phyloP scores from a whole-genome alignment of 2,113 vertebrate genomes.

The Picathartes gymnocephalus region DNA sequence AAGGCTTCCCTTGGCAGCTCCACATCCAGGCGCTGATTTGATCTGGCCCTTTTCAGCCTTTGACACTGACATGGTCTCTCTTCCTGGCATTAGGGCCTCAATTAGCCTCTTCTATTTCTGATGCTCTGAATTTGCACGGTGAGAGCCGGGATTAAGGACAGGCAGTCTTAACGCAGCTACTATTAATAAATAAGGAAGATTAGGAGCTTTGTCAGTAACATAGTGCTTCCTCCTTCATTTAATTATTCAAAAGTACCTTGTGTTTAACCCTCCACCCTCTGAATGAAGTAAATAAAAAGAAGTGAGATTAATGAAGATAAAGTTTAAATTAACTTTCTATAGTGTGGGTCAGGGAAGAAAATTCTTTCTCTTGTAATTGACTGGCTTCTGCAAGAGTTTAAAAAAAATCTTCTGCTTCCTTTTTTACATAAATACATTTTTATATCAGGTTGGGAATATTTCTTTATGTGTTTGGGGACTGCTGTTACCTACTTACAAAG shows the following conservation, averaged over 20 bases:
- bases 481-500: constrained; percentile 36
- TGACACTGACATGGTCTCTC: background rate
- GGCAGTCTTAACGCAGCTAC: constrained; percentile 38
- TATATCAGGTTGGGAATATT: constrained; percentile 29
- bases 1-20: background rate
- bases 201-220: constrained; percentile 59
- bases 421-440: constrained; percentile 53
- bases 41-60: background rate
- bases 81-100: constrained; percentile 33
- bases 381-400: background rate
- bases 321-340: constrained; percentile 64
- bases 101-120: constrained; percentile 59
- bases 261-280: constrained; percentile 40
- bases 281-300: constrained; percentile 62
- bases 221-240: constrained; percentile 61
- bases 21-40: background rate
- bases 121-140: constrained; percentile 22
- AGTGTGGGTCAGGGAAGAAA: constrained; percentile 14
- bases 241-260: constrained; percentile 59
- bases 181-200: constrained; percentile 71
- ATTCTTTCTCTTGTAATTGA: constrained; percentile 23
- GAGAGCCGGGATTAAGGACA: constrained; percentile 62
- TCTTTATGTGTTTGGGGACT: constrained; percentile 18
- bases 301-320: constrained; percentile 60
- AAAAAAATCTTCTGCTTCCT: background rate